A percentile compares a stretch with the other conserved stretches of the same genome.
Evolutionary conservation across 2,888 invertebrate genomes (phyloP).

Genomic region (Lypha dubia): DNA sequence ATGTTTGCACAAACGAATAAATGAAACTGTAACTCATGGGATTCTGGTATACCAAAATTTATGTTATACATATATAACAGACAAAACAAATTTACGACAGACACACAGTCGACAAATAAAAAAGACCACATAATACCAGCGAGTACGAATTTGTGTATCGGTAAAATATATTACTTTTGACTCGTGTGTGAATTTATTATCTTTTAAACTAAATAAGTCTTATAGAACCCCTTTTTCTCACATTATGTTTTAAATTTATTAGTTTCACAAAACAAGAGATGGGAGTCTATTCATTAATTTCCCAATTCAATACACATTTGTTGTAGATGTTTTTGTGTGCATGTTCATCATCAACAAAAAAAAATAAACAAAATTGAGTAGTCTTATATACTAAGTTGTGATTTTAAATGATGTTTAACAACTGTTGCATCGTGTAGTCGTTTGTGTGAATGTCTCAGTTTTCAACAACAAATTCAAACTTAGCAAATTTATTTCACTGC

Average conservation of each 20-base stretch:
- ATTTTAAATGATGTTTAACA: no score
- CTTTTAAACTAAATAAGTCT: slow-evolving; percentile 43
- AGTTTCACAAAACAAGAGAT: slow-evolving; percentile 50
- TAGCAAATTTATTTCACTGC: no score
- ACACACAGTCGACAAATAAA: no score
- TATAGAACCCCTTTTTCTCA: slow-evolving; percentile 19
- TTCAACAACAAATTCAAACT: no score
- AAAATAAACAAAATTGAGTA: slow-evolving; percentile 29
- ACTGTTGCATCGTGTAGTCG: no score
- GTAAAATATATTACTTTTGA: slow-evolving; percentile 33
- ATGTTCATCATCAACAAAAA: no score
- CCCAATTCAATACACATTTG: slow-evolving; percentile 56
- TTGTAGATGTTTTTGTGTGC: slow-evolving; percentile 44
- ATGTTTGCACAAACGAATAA: no score
- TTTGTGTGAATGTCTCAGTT: no score
- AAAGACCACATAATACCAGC: slow-evolving; percentile 50
- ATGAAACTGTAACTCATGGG: no score
- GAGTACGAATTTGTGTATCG: slow-evolving; percentile 3
- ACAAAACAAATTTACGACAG: no score
- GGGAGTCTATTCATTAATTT: slow-evolving; percentile 58
- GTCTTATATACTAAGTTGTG: slow-evolving; percentile 58
- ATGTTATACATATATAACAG: no score
- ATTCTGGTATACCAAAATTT: no score
- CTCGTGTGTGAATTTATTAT: slow-evolving; percentile 42
- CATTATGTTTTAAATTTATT: slow-evolving; percentile 40